These are phyloP conservation scores for Pontoporia blainvillei DNA, from an alignment of 2,113 vertebrate species.

Conservation along the genomic window DNA sequence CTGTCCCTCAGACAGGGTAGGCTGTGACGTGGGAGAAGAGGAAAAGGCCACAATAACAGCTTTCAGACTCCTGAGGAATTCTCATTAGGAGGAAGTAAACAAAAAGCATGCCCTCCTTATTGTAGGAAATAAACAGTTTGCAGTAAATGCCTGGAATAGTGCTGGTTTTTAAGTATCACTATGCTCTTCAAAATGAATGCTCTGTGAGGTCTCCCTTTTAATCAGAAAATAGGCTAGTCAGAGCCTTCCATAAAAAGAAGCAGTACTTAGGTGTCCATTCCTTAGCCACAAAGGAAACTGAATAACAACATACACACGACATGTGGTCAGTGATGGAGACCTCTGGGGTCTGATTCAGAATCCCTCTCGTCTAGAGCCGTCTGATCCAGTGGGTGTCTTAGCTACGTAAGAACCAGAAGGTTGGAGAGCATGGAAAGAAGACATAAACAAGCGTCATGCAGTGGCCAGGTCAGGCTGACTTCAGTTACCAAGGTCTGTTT, in stretches of 20 bases:
- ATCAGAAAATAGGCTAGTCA: slow-evolving; percentile 59
- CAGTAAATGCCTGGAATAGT: slow-evolving; percentile 64
- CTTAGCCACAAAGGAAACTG: slow-evolving; percentile 59
- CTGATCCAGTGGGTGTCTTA: background rate
- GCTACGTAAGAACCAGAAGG: background rate
- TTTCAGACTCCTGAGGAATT: background rate
- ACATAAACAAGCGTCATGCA: background rate
- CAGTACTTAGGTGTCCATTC: slow-evolving; percentile 53
- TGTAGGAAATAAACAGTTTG: slow-evolving; percentile 49
- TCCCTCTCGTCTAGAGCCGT: background rate
- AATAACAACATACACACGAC: slow-evolving; percentile 23
- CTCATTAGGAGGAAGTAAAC: slow-evolving; percentile 43
- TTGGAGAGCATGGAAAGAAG: background rate
- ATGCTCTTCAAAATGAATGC: slow-evolving; percentile 60
- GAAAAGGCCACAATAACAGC: background rate
- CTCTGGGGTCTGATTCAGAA: slow-evolving; percentile 50
- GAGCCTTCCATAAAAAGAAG: slow-evolving; percentile 70
- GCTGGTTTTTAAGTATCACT: slow-evolving; percentile 57
- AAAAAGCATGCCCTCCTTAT: slow-evolving; percentile 45
- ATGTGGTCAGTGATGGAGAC: slow-evolving; percentile 57
- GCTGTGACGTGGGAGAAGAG: background rate
- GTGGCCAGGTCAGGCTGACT: background rate
- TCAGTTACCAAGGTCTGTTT: background rate
- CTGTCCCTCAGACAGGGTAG: background rate
- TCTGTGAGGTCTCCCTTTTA: slow-evolving; percentile 63